These are phyloP conservation scores for Torymus aiolomorphi DNA, from an alignment of 2,888 invertebrate genomes.

Conservation along the genomic window DNA sequence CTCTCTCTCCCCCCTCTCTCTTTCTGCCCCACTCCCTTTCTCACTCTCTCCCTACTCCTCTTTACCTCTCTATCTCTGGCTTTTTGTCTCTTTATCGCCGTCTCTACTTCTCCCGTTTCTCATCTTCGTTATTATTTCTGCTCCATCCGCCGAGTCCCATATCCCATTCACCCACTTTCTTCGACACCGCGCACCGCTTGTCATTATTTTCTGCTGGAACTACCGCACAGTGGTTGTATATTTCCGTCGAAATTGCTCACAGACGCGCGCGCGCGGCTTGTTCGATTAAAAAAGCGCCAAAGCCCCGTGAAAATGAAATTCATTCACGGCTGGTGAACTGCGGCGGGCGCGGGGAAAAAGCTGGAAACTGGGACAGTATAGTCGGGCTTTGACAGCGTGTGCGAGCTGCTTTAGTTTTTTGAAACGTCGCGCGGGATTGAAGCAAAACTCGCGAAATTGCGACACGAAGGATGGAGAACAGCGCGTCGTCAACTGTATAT, in stretches of 20 bases:
- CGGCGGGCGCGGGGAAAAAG: not conserved
- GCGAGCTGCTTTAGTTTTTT: not conserved
- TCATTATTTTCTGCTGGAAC: too few species aligned
- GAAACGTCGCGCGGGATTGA: not conserved
- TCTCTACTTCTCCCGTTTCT: not conserved
- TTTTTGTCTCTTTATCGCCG: not conserved
- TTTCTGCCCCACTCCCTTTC: not conserved
- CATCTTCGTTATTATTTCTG: not conserved
- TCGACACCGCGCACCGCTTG: not conserved
- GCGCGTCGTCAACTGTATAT: not conserved
- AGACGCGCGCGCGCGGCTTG: not conserved
- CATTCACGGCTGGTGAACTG: not conserved
- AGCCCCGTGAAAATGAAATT: slow-evolving; percentile 25
- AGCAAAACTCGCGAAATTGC: not conserved
- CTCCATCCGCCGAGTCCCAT: not conserved
- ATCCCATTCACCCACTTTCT: not conserved
- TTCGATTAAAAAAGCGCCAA: slow-evolving; percentile 23
- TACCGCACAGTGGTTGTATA: too few species aligned
- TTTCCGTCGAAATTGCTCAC: too few species aligned
- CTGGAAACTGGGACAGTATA: slow-evolving; percentile 9
- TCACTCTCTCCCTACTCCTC: not conserved
- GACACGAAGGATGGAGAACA: too few species aligned
- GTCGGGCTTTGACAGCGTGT: not conserved
- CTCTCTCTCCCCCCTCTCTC: not conserved
- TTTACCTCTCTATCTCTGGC: not conserved